Base-by-base conservation (phyloP, 2,888 invertebrate genomes). In the Lasioglossum marginatum region DNA sequence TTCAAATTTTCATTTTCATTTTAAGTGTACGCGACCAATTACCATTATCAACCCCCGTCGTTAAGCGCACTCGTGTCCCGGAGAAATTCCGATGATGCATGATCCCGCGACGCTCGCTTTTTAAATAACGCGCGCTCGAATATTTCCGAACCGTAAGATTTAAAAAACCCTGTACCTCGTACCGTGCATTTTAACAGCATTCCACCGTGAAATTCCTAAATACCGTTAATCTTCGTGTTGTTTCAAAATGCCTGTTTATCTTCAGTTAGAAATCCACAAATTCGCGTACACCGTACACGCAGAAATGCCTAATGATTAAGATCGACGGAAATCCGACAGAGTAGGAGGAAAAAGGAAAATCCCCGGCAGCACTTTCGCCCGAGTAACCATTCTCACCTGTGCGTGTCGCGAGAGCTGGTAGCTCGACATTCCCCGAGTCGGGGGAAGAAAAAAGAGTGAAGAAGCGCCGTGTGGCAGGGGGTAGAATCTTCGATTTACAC, bases 81-180 rank as follows among this genome's bases (percentile, higher is more conserved):
- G 37, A 77, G 77, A 57, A 60, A 81, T 76, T 45, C 68, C 76
- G 68, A 27, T 76, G 81, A 76, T 45, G 43, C 81, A 76, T 43
- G 77, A 57, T 27, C 77, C 34, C 52, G 76, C 52, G 80, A 34
- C 77, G 81, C 37, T 57, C 27, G 16, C 63, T 63, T 63, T 81
- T 77, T 77, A 77, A 81, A 77, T 71, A 71, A 60, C 77, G 70
- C 81, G 81, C 27, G 43, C 45, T 77, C 77, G 70, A 77, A 81
- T 63, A 71, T 71, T 43, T 71, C 27, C 37, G 37, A 60, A 71
- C 23, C 45, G 81, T 48, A 66, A 74, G 74, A 74, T 79, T 74
- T 79, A 79, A 66, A 74, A 79, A 66, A 27, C 48, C 34, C 57
- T 60, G 57, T 60, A 77, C 45, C 23, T 31, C 37, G 37, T 16